Conservation (phyloP, 2,113 vertebrate genomes). For the Hylia prasina region DNA sequence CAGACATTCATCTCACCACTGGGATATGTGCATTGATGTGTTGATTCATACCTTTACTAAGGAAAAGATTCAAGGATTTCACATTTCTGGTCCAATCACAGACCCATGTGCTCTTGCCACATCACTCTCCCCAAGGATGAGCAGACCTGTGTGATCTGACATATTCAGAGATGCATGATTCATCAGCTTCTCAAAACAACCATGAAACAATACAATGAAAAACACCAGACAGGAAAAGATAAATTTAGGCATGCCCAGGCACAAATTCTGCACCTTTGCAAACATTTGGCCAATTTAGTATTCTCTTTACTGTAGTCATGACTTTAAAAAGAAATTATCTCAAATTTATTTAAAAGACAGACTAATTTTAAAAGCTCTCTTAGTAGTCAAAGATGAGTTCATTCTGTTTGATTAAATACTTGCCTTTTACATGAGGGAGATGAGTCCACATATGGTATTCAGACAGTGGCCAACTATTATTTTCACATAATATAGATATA, state of each 20-base stretch:
- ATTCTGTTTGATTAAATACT: not conserved
- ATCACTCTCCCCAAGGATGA: not conserved
- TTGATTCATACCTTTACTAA: not conserved
- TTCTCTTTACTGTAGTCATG: not conserved
- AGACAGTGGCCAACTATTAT: not conserved
- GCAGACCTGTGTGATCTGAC: not conserved
- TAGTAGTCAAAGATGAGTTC: not conserved
- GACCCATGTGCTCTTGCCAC: not conserved
- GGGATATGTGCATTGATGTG: not conserved
- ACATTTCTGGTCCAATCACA: not conserved
- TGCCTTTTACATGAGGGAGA: not conserved
- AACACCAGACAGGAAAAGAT: not conserved
- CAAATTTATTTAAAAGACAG: not conserved
- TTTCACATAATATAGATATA: not conserved
- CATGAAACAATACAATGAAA: not conserved
- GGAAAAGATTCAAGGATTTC: not conserved
- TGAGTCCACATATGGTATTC: not conserved
- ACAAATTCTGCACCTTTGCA: not conserved
- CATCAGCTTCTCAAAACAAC: not conserved
- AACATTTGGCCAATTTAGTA: not conserved
- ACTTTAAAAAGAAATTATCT: not conserved
- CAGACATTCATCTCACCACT: fast-evolving
- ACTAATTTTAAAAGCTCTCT: not conserved
- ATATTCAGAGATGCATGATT: not conserved
- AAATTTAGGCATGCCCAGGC: not conserved